phyloP scores from a whole-genome alignment of 2,113 vertebrate genomes.

The Cathartes aura region DNA sequence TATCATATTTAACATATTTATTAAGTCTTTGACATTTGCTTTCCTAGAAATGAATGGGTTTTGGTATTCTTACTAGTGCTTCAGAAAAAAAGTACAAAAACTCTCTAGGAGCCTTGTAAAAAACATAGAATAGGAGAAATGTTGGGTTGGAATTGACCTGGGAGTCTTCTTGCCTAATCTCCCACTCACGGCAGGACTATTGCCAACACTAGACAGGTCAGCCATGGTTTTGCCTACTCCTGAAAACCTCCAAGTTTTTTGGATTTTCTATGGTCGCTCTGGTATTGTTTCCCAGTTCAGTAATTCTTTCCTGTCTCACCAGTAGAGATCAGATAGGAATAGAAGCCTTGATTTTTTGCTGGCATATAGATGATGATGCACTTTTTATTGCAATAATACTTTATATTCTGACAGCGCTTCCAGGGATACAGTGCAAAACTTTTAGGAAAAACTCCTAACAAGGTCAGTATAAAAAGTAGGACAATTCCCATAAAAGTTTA shows the following conservation, averaged over 20 bases:
- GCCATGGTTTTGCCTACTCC: neutral
- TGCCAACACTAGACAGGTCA: neutral
- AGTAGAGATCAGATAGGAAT: neutral
- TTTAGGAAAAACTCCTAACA: neutral
- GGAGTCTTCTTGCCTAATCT: neutral
- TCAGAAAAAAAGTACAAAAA: neutral
- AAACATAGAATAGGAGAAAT: neutral
- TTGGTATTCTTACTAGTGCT: neutral
- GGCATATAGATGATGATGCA: neutral
- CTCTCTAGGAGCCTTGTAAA: neutral
- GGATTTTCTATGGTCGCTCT: neutral
- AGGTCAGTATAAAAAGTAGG: constrained; percentile 24
- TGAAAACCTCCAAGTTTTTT: neutral
- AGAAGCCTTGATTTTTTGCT: neutral
- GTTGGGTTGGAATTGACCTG: neutral
- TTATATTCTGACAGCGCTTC: neutral
- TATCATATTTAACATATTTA: neutral
- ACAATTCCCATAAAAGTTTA: neutral
- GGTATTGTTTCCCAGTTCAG: neutral
- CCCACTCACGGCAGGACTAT: neutral
- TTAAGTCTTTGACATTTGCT: neutral
- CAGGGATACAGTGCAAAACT: neutral
- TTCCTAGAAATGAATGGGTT: neutral
- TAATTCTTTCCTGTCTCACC: neutral
- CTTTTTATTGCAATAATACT: neutral